phyloP scores from a whole-genome alignment of 2,888 invertebrate species.

The Mythimna pallens region DNA sequence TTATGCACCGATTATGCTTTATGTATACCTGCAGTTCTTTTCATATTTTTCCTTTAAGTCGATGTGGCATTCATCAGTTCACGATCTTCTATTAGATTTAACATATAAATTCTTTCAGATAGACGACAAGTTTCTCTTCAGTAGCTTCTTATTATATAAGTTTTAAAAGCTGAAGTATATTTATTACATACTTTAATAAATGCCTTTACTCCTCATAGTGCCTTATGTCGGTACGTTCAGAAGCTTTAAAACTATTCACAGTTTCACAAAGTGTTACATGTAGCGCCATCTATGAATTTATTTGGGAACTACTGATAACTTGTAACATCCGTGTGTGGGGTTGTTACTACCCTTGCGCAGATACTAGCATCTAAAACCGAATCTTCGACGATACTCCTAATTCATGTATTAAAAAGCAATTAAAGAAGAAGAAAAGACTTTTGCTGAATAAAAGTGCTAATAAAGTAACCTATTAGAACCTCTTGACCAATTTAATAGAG shows the following conservation, averaged over 20 bases:
- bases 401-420: background rate
- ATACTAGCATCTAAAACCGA: background rate
- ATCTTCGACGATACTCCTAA: background rate
- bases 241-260: background rate
- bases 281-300: conserved; percentile 43
- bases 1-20: conserved; percentile 44
- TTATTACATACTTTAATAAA: background rate
- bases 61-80: conserved; percentile 8
- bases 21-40: conserved; percentile 8
- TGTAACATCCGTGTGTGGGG: background rate
- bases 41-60: conserved; percentile 38
- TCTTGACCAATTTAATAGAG: background rate
- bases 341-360: conserved; percentile 1
- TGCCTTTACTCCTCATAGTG: background rate
- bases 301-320: conserved; percentile 20
- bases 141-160: background rate
- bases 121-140: background rate
- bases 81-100: conserved; percentile 11
- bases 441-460: background rate
- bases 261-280: background rate
- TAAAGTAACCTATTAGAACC: background rate
- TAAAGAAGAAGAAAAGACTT: background rate
- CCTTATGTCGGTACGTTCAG: background rate
- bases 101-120: background rate
- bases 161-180: background rate